Evolutionary conservation across 2,113 vertebrate genomes (phyloP), one percentile per base, ranked within the genome.

Genomic region (Cryptoleucopteryx plumbea): DNA sequence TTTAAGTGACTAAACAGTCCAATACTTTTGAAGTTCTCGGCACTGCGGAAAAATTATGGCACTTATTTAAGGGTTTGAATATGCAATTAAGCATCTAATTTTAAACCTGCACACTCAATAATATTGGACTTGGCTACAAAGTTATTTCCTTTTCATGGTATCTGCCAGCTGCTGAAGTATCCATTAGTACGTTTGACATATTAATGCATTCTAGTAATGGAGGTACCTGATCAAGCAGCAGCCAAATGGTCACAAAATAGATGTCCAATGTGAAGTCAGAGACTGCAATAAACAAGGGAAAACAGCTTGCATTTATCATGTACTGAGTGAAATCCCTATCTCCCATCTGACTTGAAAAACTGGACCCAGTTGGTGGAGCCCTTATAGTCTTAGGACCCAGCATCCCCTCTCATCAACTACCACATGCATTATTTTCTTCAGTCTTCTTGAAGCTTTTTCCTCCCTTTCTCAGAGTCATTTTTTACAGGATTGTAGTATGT

Each of bases 151-250:
- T 90, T 91, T 94, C 88, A 68, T 65, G 45, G 72, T 87, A 10
- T 77, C 73, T 93, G 95, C 93, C 95, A 95, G 14, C 53, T 94
- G 78, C 91, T 95, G 93, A 97, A 68, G 84, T 68, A 53, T 79
- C 77, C 77, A 68, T 92, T 93, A 91, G 68, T 75, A 25, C 36
- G 21, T 82, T 85, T 93, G 81, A 70, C 78, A 34, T 80, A 73
- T 84, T 94, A 89, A 91, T 91, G 77, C 20, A 17, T 66, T 82
- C 79, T 67, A 73, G 52, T 80, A 89, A 56, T 77, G 73, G 68
- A 87, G 70, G 56, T 85, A 89, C 77, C 86, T 80, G 93, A 87
- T 68, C 43, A 82, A 77, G 36, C 48, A 93, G 56, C 58, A 82
- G 86, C 47, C 48, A 91, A 71, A 68, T 72, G 72, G 61, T 78